Evolutionary conservation across 2,113 vertebrate species (phyloP).

Genomic region (Eubucco bourcierii): DNA sequence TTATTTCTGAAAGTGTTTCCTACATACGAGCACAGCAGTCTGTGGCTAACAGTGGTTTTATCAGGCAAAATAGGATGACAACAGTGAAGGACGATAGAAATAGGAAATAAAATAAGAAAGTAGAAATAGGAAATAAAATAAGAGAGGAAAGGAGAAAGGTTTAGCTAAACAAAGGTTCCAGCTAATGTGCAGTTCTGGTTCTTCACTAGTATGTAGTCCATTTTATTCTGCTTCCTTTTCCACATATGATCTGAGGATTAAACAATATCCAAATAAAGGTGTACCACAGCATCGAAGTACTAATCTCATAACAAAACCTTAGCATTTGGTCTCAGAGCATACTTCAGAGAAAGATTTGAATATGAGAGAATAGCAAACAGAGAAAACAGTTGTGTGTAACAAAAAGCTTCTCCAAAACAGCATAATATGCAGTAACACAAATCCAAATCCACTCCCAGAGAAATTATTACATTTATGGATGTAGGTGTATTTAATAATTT

Average conservation of each 20-base stretch:
- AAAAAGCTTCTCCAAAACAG: background rate
- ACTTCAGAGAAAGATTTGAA: background rate
- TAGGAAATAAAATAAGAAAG: background rate
- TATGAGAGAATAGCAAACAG: background rate
- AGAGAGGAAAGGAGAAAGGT: background rate
- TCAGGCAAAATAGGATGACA: background rate
- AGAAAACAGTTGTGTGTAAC: background rate
- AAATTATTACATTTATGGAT: too few species aligned
- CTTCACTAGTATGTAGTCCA: background rate
- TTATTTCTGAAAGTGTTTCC: background rate
- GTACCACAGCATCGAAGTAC: background rate
- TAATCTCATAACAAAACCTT: background rate
- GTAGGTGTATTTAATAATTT: background rate
- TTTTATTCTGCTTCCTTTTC: background rate
- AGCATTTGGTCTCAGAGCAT: rapidly evolving
- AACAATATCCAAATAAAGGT: background rate
- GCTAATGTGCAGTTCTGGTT: background rate
- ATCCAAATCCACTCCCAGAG: background rate
- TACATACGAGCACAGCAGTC: background rate
- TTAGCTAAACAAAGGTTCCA: background rate
- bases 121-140: background rate
- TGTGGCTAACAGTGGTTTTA: background rate
- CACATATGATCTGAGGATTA: background rate
- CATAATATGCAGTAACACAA: background rate
- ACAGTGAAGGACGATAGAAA: background rate